A percentile compares a stretch with the other conserved stretches of the same genome.
phyloP scores from a whole-genome alignment of 2,113 vertebrate genomes.

The Macrotus californicus region DNA sequence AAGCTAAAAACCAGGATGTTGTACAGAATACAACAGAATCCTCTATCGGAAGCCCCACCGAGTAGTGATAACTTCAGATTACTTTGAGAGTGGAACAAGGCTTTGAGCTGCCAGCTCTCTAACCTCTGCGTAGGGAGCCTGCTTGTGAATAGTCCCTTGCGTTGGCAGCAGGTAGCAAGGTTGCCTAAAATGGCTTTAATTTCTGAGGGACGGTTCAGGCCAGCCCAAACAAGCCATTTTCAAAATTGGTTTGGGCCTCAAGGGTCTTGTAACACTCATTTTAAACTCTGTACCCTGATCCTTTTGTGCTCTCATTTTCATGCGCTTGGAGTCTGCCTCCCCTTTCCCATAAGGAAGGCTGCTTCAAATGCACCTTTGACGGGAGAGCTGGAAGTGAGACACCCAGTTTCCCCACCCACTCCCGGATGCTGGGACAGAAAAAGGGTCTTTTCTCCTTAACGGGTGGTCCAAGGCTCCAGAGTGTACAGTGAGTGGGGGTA shows the following conservation, averaged over 20 bases:
- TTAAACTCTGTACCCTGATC: neutral
- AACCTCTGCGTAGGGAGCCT: neutral
- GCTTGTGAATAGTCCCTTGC: neutral
- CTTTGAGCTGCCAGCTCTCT: neutral
- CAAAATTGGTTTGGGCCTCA: slow-evolving; percentile 33
- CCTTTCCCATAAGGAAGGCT: neutral
- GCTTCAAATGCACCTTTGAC: neutral
- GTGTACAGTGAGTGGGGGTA: neutral
- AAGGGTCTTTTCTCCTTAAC: neutral
- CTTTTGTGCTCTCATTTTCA: neutral
- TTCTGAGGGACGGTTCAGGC: neutral
- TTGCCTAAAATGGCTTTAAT: neutral
- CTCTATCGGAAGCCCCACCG: neutral
- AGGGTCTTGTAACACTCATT: neutral
- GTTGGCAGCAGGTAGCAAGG: neutral
- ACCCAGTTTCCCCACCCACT: neutral
- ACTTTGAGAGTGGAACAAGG: neutral
- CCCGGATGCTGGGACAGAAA: neutral
- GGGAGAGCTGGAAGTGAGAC: neutral
- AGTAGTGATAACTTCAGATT: neutral
- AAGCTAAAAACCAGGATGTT: neutral
- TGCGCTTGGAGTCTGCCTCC: neutral
- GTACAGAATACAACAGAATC: neutral
- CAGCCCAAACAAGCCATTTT: slow-evolving; percentile 22
- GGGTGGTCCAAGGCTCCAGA: neutral